A percentile compares a stretch with the other conserved stretches of the same genome.
Evolutionary conservation across 53 echinoderm and acorn worm genomes (phyloP).

Genomic region (Zoroaster sp.): DNA sequence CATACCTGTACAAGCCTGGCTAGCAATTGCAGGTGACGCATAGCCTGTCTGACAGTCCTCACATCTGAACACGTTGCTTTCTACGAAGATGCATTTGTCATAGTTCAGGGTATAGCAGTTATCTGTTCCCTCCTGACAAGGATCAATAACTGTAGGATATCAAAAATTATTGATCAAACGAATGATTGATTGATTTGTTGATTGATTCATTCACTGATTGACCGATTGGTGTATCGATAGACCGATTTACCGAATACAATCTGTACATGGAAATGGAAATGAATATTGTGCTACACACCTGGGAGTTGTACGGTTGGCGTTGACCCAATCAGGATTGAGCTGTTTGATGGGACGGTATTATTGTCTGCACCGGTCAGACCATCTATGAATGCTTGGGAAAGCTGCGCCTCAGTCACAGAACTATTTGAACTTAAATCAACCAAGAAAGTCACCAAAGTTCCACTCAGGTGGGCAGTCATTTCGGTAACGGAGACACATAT

Average conservation of each 20-base stretch:
- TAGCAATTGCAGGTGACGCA: background rate
- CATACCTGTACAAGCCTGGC: background rate
- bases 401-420: background rate
- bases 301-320: background rate
- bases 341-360: slow-evolving; percentile 52
- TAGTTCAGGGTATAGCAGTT: slow-evolving; percentile 46
- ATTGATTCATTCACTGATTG: background rate
- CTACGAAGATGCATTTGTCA: slow-evolving; percentile 24
- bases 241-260: too few relatives aligned
- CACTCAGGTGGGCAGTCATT: background rate
- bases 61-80: slow-evolving; percentile 43
- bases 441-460: slow-evolving; percentile 40
- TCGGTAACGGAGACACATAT: slow-evolving; percentile 34
- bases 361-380: slow-evolving; percentile 50
- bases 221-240: background rate
- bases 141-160: slow-evolving; percentile 35
- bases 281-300: background rate
- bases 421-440: slow-evolving; percentile 22
- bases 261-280: too few relatives aligned
- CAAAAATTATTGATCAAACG: background rate
- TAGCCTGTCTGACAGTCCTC: slow-evolving; percentile 35
- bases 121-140: slow-evolving; percentile 58
- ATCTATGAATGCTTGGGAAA: slow-evolving; percentile 38
- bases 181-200: too few relatives aligned
- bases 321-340: background rate